Base-by-base conservation (phyloP, 2,113 vertebrate species). In the Labeo catla region DNA sequence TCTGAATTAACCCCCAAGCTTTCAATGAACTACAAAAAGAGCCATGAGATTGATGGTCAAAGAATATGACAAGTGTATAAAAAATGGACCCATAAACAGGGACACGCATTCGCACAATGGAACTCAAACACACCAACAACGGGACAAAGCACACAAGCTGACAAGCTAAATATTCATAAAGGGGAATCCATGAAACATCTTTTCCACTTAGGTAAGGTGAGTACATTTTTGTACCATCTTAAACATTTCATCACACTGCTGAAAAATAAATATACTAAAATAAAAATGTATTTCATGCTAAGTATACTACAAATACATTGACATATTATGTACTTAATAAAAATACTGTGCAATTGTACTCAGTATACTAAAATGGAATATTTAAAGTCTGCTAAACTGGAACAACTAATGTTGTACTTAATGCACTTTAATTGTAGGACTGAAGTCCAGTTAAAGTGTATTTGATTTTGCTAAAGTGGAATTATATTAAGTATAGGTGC, bases 1-100 rank as follows among this genome's bases (percentile, higher is more conserved):
- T 92, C 89, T 91, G 92, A 94, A 95, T 96, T 95, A 95, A 94
- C 93, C 94, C 93, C 89, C 65, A 73, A 92, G 93, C 93, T 93
- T 95, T 93, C 91, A 94, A 90, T 89, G 89, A 91, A 92, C 91
- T 91, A 77, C 83, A 91, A 93, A 95, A 94, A 92, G 92, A 93
- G 87, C 87, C 49, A 86, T 92, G 93, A 94, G 94, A 93, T 94
- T 93, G 94, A 94, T 92, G 92, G 93, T 93, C 91, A 90, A 66
- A 59, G 88, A 92, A 93, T 92, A 93, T 94, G 93, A 93, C 88
- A 92, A 89, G 88, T 90, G 92, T 92, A 91, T 90, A 90, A 90
- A 91, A 84, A 79, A 92, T 88, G 89, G 89, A 88, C 66, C 21
- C 81, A 91, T 91, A 91, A 84, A 84, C 43, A 89, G 86, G 86